Evolutionary conservation across 2,797 vertebrate genomes (phyloP).

Genomic region (Ptychadena robeensis): DNA sequence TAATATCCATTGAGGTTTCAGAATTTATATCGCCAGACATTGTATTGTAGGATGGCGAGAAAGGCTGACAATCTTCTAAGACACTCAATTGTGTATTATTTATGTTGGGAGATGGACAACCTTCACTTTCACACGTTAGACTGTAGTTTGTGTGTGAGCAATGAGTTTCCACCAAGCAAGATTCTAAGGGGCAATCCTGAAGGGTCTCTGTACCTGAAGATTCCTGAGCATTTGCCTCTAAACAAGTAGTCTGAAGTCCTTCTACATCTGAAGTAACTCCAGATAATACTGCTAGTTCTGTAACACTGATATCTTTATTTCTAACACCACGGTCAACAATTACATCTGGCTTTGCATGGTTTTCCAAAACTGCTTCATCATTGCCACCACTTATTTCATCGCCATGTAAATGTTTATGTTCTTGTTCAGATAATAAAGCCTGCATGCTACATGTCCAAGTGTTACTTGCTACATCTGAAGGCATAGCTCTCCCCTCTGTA

Average conservation of each 20-base stretch:
- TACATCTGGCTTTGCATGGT: background rate
- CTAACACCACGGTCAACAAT: slow-evolving; percentile 4
- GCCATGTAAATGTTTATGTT: background rate
- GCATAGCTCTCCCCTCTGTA: background rate
- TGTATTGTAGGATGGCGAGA: background rate
- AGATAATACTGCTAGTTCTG: background rate
- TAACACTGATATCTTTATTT: background rate
- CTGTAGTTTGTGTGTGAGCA: background rate
- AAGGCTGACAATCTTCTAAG: background rate
- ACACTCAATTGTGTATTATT: background rate
- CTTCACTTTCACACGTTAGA: background rate
- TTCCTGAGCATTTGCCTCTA: background rate
- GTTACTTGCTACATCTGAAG: slow-evolving; percentile 3
- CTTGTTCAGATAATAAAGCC: slow-evolving; percentile 11
- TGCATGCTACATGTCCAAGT: background rate
- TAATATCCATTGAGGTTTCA: background rate
- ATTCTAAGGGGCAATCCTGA: background rate
- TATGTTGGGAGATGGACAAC: background rate
- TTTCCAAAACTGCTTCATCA: background rate
- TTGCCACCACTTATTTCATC: background rate
- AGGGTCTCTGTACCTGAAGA: fast-evolving
- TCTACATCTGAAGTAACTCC: background rate
- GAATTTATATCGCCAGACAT: background rate
- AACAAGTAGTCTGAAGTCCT: background rate
- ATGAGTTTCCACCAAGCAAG: slow-evolving; percentile 60